Base-by-base conservation (phyloP, 1,140 invertebrate species). In the Pollicipes pollicipes region DNA sequence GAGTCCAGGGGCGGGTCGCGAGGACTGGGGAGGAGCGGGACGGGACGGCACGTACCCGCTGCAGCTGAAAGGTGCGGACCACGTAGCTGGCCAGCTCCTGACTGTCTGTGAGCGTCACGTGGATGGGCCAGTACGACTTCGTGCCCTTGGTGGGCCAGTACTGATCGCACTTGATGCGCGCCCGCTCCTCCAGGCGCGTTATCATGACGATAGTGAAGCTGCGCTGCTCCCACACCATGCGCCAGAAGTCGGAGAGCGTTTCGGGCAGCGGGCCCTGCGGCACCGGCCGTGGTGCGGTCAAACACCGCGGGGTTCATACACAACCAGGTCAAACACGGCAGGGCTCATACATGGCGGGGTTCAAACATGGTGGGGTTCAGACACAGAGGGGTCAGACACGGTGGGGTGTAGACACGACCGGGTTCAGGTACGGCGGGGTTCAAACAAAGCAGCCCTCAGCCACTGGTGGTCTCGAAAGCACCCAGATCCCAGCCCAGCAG, bases 191-290 rank as follows among this genome's bases (percentile, higher is more conserved):
- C 58, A 99, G 80, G 76, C 96, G 95, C 0, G 95, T 97, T 90
- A 97, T 94, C 94, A 97, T 97, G 0, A 99, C 95, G 75, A 99
- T 95, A 0, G 95, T 96, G 4, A 87, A 85, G 0, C 90, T 89
- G 70, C 91, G 85, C 69, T 98, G 84, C 80, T 99, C 96, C 96
- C 96, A 99, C 73, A 95, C 91, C 96, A 99, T 98, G 71, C 95
- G 83, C 97, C 97, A 99, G 79, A 98, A 98, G 80, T 99, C 97
- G 0, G 88, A 87, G 74, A 97, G 95, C 0, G 97, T 98, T 77
- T 98, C 93, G 74, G 95, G 95, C 24, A 99, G 80, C 26, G 97
- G 97, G 30, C 97, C 95, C 82, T 96, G 88, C 75, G 73, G 70
- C 27, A 70, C 68, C 64, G n/a, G n/a, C n/a, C n/a, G n/a, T n/a